A percentile compares a stretch with the other conserved stretches of the same genome.
phyloP scores from a whole-genome alignment of 2,113 vertebrate genomes.

The Chionomys nivalis region DNA sequence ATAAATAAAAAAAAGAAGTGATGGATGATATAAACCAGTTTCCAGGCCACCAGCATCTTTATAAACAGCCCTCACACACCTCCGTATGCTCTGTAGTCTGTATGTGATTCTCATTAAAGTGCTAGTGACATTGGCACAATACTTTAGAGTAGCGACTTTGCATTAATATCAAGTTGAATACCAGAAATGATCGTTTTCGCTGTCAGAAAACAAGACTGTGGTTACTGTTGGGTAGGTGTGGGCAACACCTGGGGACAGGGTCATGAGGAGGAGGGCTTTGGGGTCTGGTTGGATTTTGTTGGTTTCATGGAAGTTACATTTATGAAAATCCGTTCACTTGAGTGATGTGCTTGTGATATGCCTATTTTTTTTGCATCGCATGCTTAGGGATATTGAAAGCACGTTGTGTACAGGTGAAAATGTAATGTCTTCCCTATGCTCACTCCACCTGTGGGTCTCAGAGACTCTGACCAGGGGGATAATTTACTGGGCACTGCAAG shows the following conservation, averaged over 20 bases:
- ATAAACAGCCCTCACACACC: not conserved
- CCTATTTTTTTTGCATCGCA: not conserved
- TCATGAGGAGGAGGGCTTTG: not conserved
- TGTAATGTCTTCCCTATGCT: not conserved
- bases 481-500: not conserved
- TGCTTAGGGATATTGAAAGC: not conserved
- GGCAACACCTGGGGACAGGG: not conserved
- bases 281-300: not conserved
- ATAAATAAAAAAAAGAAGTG: too few relatives aligned
- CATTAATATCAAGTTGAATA: conserved; percentile 34
- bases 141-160: not conserved
- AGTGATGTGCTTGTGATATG: not conserved
- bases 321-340: not conserved
- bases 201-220: not conserved
- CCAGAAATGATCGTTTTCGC: not conserved
- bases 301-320: not conserved
- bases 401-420: not conserved
- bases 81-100: not conserved
- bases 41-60: not conserved
- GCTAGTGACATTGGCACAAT: not conserved
- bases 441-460: not conserved
- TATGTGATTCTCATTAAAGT: conserved; percentile 5
- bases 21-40: not conserved
- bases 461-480: not conserved
- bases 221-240: not conserved